Percentiles rank a stretch among this genome's conserved stretches.
phyloP scores from a whole-genome alignment of 2,888 invertebrate genomes.

The Sclerodermus sp. region DNA sequence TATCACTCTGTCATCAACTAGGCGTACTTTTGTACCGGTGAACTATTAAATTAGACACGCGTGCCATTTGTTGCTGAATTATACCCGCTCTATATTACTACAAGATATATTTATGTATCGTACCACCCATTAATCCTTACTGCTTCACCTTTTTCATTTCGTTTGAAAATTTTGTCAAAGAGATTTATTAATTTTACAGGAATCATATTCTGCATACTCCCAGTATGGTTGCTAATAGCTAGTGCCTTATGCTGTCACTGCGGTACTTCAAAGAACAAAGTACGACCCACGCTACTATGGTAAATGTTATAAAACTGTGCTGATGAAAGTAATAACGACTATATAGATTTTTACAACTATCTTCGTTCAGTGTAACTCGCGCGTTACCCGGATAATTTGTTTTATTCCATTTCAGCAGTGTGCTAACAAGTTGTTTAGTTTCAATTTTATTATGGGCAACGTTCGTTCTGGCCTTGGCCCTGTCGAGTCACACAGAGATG shows the following conservation, averaged over 20 bases:
- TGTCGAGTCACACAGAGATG: constrained; percentile 70
- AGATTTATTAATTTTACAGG: constrained; percentile 35
- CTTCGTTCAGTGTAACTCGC: too few relatives aligned
- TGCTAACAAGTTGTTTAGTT: constrained; percentile 63
- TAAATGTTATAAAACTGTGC: constrained; percentile 28
- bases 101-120: too few relatives aligned
- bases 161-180: too few relatives aligned
- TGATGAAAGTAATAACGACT: not conserved
- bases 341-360: too few relatives aligned
- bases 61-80: too few relatives aligned
- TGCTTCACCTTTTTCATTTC: too few relatives aligned
- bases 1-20: not conserved
- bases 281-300: constrained; percentile 48
- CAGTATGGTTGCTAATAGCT: constrained; percentile 44
- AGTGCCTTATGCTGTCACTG: constrained; percentile 48
- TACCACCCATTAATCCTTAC: too few relatives aligned
- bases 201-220: constrained; percentile 37
- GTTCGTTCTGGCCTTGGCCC: constrained; percentile 62
- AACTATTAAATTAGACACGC: too few relatives aligned
- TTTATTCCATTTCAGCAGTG: constrained; percentile 28
- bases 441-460: constrained; percentile 66
- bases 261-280: constrained; percentile 39
- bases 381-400: not conserved
- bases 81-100: too few relatives aligned
- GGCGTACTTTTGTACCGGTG: too few relatives aligned